Base-by-base conservation (phyloP, 64 coral and sea anemone species). In the Montipora sp. region DNA sequence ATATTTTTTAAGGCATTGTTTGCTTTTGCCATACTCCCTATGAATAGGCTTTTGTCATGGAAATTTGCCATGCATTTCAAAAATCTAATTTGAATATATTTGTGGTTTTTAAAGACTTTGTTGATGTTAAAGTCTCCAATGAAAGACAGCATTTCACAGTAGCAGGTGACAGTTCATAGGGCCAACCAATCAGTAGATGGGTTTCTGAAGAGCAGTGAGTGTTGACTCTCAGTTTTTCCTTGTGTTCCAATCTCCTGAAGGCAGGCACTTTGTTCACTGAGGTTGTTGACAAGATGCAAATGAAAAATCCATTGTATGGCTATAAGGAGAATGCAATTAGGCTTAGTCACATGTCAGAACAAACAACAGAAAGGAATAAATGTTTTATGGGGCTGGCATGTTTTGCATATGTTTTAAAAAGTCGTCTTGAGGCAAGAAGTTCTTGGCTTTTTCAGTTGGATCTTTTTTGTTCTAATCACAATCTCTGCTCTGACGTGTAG, bases 381-480 rank as follows among this genome's bases (percentile, higher is more conserved):
- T 93, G 91, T 93, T 93, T 93, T 67, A 93, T 93, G 91, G 68
- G 91, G 63, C 77, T 76, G 87, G 91, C 76, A 93, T 93, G 91
- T 93, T 93, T 93, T 93, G 91, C 91, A 93, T 93, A 93, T 93
- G 61, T 80, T 85, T 88, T 87, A 74, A 87, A 88, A 89, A 89
- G 87, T 89, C 87, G 50, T 77, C 22, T 77, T 89, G 50, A 89
- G 75, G 72, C 72, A 60, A 89, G 72, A 89, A 89, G 75, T 47
- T 89, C 59, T 59, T 89, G 72, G 71, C 87, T 89, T 89, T 77
- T 89, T 77, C 58, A 65, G 73, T 85, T 48, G 45, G 63, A 85
- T 50, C 48, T 10, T 49, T 85, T 85, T 23, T 63, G 11, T 43
- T 21, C 59, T 70, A 14, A 63, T 85, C 46, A 68, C 22, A 49